These are phyloP conservation scores for Ibycter americanus DNA, from an alignment of 2,797 vertebrate genomes.

Conservation along the genomic window DNA sequence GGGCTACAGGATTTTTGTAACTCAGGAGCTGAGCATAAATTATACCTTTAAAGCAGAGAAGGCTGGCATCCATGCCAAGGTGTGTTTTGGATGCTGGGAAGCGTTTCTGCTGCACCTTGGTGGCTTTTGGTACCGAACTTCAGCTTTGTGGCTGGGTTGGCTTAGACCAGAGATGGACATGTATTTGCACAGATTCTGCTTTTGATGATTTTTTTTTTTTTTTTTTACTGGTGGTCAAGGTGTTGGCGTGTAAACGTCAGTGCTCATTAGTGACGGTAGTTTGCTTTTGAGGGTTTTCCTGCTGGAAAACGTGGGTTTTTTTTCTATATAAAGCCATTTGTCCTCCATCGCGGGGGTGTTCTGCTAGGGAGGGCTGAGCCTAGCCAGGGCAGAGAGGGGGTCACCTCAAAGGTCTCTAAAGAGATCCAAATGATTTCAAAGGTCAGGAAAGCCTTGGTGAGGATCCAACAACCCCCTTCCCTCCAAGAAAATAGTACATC, in stretches of 20 bases:
- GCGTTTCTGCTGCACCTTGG: not conserved
- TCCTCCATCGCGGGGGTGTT: not conserved
- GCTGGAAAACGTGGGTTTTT: not conserved
- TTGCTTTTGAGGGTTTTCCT: not conserved
- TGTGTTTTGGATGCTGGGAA: not conserved
- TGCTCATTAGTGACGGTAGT: accelerated
- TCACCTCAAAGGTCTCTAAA: not conserved
- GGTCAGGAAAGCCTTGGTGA: not conserved
- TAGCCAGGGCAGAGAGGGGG: not conserved
- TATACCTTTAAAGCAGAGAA: not conserved
- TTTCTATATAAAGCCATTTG: not conserved
- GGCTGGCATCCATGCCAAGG: not conserved
- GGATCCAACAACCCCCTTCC: not conserved
- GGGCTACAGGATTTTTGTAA: not conserved
- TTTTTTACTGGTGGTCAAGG: not conserved
- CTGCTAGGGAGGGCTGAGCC: not conserved
- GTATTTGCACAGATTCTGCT: not conserved
- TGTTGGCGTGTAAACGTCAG: not conserved
- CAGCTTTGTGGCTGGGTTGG: not conserved
- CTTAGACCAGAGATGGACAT: not conserved
- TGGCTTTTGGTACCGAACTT: not conserved
- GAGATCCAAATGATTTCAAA: not conserved
- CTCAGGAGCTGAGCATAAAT: not conserved
- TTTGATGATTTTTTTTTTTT: not conserved
- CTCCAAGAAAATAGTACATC: not conserved